Evolutionary conservation across 2,888 invertebrate genomes (phyloP).

Genomic region (Platynereis dumerilii): DNA sequence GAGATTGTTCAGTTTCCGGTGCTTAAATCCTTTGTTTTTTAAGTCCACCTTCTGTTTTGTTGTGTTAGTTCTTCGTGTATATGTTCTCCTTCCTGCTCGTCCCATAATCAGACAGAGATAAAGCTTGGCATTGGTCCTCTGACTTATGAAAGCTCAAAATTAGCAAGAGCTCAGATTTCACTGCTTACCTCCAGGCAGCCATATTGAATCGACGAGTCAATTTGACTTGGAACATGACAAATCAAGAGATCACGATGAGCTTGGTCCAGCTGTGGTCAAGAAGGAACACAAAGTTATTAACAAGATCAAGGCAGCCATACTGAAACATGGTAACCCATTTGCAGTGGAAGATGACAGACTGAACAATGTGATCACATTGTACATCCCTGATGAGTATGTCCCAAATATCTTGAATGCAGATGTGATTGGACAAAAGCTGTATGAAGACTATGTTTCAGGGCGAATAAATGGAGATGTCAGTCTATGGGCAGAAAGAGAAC

Average conservation of each 20-base stretch:
- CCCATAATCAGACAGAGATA: too few species aligned
- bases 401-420: conserved; percentile 31
- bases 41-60: too few species aligned
- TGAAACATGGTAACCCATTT: conserved; percentile 29
- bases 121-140: too few species aligned
- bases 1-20: too few species aligned
- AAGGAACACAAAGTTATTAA: conserved; percentile 27
- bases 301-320: too few species aligned
- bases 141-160: too few species aligned
- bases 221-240: not conserved
- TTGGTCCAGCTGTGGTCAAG: conserved; percentile 20
- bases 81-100: too few species aligned
- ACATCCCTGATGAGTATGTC: conserved; percentile 31
- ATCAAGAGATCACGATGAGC: not conserved
- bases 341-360: conserved; percentile 26
- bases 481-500: conserved; percentile 29
- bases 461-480: conserved; percentile 32
- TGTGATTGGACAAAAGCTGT: conserved; percentile 31
- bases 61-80: too few species aligned
- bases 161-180: too few species aligned
- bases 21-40: too few species aligned
- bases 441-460: conserved; percentile 34
- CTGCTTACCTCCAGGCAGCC: too few species aligned
- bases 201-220: too few species aligned
- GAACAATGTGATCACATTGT: conserved; percentile 29